Evolutionary conservation across 1,140 invertebrate genomes (phyloP).

Genomic region (Drosophila lowei): DNA sequence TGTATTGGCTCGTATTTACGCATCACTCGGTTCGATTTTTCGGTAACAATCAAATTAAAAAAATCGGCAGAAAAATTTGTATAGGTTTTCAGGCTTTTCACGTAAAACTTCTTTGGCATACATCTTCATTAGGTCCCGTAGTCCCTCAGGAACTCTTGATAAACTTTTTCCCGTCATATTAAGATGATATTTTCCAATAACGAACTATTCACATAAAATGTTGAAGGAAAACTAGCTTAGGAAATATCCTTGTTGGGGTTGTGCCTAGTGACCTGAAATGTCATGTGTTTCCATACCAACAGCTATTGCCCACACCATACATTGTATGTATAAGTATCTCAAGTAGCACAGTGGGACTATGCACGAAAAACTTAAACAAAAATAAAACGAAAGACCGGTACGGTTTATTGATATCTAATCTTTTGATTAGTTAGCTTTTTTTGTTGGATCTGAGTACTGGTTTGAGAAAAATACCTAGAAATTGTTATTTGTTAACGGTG

Average conservation of each 20-base stretch:
- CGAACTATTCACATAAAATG: conserved; percentile 36
- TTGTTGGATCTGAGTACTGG: no score
- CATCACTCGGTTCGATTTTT: conserved; percentile 65
- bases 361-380: no score
- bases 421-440: no score
- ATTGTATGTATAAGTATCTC: no score
- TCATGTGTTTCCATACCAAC: conserved; percentile 65
- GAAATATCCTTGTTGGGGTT: conserved; percentile 18
- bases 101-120: conserved; percentile 84
- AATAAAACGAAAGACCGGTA: no score
- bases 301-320: not conserved
- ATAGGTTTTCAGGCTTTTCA: conserved; percentile 84
- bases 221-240: conserved; percentile 70
- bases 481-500: no score
- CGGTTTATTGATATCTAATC: no score
- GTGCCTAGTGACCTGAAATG: conserved; percentile 39
- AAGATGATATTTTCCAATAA: conserved; percentile 6
- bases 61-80: conserved; percentile 84
- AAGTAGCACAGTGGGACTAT: no score
- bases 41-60: conserved; percentile 82
- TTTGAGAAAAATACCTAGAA: no score
- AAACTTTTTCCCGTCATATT: conserved; percentile 70
- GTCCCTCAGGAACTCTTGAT: conserved; percentile 84
- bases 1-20: conserved; percentile 56
- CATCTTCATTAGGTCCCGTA: conserved; percentile 84